Conservation (phyloP, 2,113 vertebrate species). For the Chascanopsetta lugubris region DNA sequence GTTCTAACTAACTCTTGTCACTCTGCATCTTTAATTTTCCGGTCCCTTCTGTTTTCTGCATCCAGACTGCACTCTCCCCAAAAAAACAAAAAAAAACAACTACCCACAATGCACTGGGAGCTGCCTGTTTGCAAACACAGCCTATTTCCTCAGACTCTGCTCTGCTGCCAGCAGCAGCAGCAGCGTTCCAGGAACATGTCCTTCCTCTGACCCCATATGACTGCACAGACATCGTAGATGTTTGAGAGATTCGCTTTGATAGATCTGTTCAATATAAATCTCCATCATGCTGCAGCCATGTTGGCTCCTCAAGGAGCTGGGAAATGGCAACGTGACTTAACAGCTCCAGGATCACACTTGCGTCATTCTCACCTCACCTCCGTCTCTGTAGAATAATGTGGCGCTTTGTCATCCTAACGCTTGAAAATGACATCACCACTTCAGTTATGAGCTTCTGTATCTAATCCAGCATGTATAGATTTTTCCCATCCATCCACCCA, state of each 20-base stretch:
- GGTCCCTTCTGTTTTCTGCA: conserved; percentile 16
- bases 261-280: conserved; percentile 60
- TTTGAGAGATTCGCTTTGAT: conserved; percentile 44
- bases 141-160: conserved; percentile 3
- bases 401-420: too few relatives aligned
- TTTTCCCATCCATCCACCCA: too few relatives aligned
- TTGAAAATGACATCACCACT: too few relatives aligned
- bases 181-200: conserved; percentile 11
- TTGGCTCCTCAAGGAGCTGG: conserved; percentile 19
- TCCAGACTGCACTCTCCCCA: conserved; percentile 10
- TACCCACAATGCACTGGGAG: conserved; percentile 17
- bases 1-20: conserved; percentile 7
- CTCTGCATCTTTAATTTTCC: conserved; percentile 15
- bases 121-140: conserved; percentile 53
- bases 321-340: conserved; percentile 31
- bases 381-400: not conserved
- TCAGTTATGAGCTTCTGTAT: too few relatives aligned
- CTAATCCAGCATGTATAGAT: not conserved
- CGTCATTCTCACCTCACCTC: not conserved
- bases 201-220: conserved; percentile 32
- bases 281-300: conserved; percentile 1
- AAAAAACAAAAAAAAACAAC: conserved; percentile 61
- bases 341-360: not conserved
- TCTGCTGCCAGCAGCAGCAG: conserved; percentile 24
- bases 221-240: conserved; percentile 10